Base-by-base conservation (phyloP, 2,113 vertebrate species). In the Scomber scombrus region DNA sequence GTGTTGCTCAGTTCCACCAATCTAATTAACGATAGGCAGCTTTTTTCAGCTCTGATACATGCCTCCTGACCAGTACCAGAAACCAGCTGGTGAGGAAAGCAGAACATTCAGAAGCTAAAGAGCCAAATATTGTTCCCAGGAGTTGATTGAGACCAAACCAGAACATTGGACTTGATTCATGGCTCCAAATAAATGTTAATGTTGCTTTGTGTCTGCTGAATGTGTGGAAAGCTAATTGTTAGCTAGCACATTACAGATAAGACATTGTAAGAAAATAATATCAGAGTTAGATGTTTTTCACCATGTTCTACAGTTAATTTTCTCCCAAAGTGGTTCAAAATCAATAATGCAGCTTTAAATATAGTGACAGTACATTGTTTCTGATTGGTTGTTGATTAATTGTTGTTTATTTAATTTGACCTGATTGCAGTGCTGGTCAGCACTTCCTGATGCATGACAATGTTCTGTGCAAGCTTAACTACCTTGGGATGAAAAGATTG, bases 401-500 rank as follows among this genome's bases (percentile, higher is more conserved):
- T 19, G 49, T 9, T 0, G 1, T 3, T 40, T 16, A 55, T 19
- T 26, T 45, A 23, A 66, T 77, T 19, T 31, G 26, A 47, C 16
- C 4, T 56, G 12, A 63, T 57, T 19, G 19, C 40, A 31, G 18
- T 3, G 15, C 47, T 61, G 75, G 46, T 60, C 23, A 56, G 19
- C 18, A 26, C 47, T 5, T 80, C 23, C 16, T 49, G 13, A 49
- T 40, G 26, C 23, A 52, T 78, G 19, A 78, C 70, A 62, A 73
- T 16, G 21, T 71, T 56, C 40, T 64, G 26, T 67, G 34, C 29
- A 78, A 14, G 23, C 58, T 56, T 56, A 52, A 13, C 63, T 43
- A 11, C 56, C 52, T 34, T 13, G 29, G 34, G 68, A 46, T 70
- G 64, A 85, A 65, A 40, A 45, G 19, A 70, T 78, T 19, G 46